Evolutionary conservation across 2,888 invertebrate species (phyloP), one percentile per base, ranked within the genome.

Genomic region (Ochropleura plecta): DNA sequence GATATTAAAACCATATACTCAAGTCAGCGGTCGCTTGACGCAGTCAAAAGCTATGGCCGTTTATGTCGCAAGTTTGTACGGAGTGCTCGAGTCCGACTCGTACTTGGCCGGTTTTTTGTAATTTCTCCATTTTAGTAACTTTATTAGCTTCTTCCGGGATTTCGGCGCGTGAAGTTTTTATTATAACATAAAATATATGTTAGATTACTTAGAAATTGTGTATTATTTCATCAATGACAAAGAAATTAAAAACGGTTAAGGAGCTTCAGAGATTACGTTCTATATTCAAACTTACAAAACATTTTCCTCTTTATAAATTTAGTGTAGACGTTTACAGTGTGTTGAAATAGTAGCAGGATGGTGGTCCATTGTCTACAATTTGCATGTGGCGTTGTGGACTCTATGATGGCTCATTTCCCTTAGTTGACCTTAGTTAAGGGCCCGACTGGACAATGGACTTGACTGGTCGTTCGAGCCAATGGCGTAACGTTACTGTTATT

Each of bases 341-440:
- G 18, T 65, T 63, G 42, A 60, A 70, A 55, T 60, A 40, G 20
- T 55, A n/a, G 16, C 75, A 75, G 72, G 75, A 82, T 71, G 78
- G 60, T 78, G 70, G 63, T 70, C 75, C 46, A 64, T 73, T 62
- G 46, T 49, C 14, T 30, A 51, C 60, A 60, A 79, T 72, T 75
- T 74, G 66, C 74, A 53, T 72, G 57, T 62, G 46, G 18, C 62
- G 44, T 62, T 76, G 77, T 69, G 18, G 67, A 55, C 63, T 40
- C 51, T 57, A 42, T 82, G 83, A 79, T 82, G 75, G 79, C 70
- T 82, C 82, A 82, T 82, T 82, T 82, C 79, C 75, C 79, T 76
- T 82, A 51, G 82, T 82, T 82, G 83, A 82, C 82, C 83, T 70
- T 73, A 82, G 79, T 82, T 82, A 82, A 82, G 83, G 83, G 79